Percentiles rank a stretch among this genome's conserved stretches.
phyloP scores from a whole-genome alignment of 2,888 invertebrate species.

The Chloromyia formosa region DNA sequence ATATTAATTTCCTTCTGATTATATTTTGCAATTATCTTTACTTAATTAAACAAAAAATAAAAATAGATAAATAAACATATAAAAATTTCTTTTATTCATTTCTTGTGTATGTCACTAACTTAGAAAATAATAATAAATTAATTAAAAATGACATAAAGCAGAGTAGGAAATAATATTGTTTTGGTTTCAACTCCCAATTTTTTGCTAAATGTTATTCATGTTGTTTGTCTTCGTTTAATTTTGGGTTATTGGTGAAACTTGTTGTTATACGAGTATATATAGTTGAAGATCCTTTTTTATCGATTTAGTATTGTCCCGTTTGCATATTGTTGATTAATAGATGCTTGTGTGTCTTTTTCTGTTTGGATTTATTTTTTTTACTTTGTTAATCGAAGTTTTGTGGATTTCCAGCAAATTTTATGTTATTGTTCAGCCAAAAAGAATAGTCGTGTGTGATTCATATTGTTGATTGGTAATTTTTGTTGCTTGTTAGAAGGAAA shows the following conservation, averaged over 20 bases:
- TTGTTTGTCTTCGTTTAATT: constrained; percentile 35
- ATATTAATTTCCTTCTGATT: constrained; percentile 52
- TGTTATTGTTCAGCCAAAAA: constrained; percentile 31
- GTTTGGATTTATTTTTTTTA: constrained; percentile 17
- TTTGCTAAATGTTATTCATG: constrained; percentile 50
- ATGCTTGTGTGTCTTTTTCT: constrained; percentile 49
- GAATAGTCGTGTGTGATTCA: constrained; percentile 27
- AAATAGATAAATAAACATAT: background rate
- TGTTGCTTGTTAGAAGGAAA: constrained; percentile 27
- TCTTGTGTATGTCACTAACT: background rate
- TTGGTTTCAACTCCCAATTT: constrained; percentile 37
- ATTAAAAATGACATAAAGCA: background rate
- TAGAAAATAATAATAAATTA: background rate
- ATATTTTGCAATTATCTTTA: constrained; percentile 43
- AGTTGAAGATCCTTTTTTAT: too few relatives aligned
- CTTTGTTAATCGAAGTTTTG: constrained; percentile 41
- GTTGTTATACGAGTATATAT: constrained; percentile 59
- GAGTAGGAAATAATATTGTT: background rate
- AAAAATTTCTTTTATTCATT: too few relatives aligned
- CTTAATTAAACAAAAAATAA: background rate
- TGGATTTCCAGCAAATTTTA: constrained; percentile 32
- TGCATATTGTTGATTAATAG: constrained; percentile 17
- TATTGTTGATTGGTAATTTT: constrained; percentile 15
- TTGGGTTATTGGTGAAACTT: constrained; percentile 63
- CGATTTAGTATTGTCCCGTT: constrained; percentile 3